Evolutionary conservation across 2,113 vertebrate species (phyloP).

Genomic region (Triplophysa siluroides): DNA sequence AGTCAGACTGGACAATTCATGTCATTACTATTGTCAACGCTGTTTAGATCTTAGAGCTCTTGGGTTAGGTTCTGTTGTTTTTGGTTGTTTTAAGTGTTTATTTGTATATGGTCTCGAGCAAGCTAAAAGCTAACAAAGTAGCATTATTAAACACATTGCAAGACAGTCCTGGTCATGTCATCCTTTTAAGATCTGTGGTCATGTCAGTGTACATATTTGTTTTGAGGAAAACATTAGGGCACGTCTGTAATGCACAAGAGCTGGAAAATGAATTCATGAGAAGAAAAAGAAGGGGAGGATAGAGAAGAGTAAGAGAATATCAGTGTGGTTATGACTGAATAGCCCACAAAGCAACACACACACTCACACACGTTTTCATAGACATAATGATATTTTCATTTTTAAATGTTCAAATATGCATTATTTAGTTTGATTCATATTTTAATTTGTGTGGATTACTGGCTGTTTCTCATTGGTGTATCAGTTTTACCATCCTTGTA

Average conservation of each 20-base stretch:
- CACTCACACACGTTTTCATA: neutral
- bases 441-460: too few species aligned
- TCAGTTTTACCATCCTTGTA: too few species aligned
- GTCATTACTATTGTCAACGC: neutral
- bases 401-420: too few species aligned
- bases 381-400: too few species aligned
- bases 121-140: too few species aligned
- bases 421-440: too few species aligned
- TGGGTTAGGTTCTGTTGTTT: neutral
- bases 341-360: constrained; percentile 13
- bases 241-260: constrained; percentile 1
- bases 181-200: too few species aligned
- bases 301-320: neutral
- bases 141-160: too few species aligned
- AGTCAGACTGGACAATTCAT: neutral
- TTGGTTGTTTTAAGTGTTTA: neutral
- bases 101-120: too few species aligned
- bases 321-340: constrained; percentile 28
- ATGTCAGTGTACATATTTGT: neutral
- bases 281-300: neutral
- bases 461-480: too few species aligned
- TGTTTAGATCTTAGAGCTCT: neutral
- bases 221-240: neutral
- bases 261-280: constrained; percentile 11
- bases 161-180: too few species aligned